These are phyloP conservation scores for Taphrorychus bicolor DNA, from an alignment of 2,888 invertebrate species.

Conservation along the genomic window DNA sequence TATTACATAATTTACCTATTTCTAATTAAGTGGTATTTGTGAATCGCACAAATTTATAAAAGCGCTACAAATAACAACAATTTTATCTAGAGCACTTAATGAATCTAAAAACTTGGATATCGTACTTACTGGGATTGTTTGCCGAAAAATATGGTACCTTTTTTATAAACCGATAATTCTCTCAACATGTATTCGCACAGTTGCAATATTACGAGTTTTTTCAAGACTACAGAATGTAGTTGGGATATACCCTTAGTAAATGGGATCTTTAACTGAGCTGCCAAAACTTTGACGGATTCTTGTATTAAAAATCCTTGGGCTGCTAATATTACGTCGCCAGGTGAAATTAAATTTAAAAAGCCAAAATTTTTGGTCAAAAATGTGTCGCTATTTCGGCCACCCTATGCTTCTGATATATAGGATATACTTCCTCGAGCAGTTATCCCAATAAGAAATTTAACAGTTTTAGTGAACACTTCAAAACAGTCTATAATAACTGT, in stretches of 20 bases:
- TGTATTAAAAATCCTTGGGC: neutral
- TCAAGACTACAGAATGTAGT: neutral
- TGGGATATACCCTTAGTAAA: neutral
- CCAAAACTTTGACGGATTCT: neutral
- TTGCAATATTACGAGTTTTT: neutral
- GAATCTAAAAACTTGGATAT: neutral
- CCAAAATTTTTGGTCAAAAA: neutral
- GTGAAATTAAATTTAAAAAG: neutral
- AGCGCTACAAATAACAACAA: neutral
- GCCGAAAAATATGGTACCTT: neutral
- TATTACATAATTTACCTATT: too few relatives aligned
- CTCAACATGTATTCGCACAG: neutral
- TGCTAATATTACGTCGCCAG: neutral
- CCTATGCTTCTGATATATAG: neutral
- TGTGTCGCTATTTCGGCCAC: neutral
- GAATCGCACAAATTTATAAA: slow-evolving; percentile 1
- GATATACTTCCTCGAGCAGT: neutral
- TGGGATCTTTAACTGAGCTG: neutral
- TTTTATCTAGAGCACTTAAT: neutral
- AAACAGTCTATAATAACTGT: too few relatives aligned
- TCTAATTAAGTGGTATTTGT: too few relatives aligned
- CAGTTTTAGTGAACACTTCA: too few relatives aligned
- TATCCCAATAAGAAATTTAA: too few relatives aligned
- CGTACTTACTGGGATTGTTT: neutral
- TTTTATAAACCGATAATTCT: neutral